These are phyloP conservation scores for Peromyscus polionotus DNA, from an alignment of 2,113 vertebrate species.

Conservation along the genomic window DNA sequence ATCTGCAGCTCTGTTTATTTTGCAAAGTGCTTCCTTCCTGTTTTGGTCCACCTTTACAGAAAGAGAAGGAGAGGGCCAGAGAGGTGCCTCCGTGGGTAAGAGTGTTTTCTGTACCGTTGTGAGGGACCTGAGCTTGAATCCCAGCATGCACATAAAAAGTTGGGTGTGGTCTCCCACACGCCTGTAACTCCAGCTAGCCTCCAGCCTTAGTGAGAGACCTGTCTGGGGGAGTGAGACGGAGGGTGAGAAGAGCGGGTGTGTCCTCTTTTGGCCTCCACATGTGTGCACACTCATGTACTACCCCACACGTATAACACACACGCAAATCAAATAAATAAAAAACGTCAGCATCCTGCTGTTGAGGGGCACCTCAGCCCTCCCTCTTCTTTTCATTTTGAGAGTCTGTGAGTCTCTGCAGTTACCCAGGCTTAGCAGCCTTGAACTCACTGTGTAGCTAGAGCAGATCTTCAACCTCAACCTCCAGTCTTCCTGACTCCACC, in stretches of 20 bases:
- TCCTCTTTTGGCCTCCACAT: background rate
- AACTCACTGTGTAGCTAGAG: background rate
- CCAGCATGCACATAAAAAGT: background rate
- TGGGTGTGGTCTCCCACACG: too few species aligned
- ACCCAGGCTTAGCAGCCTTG: background rate
- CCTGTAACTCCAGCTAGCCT: background rate
- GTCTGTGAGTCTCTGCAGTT: background rate
- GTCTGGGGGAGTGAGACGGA: too few species aligned
- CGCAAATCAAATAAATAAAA: background rate
- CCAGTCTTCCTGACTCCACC: background rate
- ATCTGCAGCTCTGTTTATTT: constrained; percentile 8
- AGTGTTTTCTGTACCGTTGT: background rate
- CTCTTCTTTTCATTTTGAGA: background rate
- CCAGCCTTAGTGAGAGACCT: background rate
- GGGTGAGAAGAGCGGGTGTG: background rate
- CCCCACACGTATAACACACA: too few species aligned
- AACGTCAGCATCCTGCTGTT: background rate
- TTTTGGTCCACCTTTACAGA: background rate
- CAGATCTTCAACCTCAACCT: background rate
- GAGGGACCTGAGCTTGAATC: background rate
- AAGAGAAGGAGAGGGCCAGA: background rate
- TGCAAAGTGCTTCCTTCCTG: background rate
- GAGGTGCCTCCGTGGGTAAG: background rate
- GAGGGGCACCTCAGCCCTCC: too few species aligned
- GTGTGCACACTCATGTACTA: too few species aligned